phyloP scores from a whole-genome alignment of 2,797 vertebrate species.

The Mus caroli region DNA sequence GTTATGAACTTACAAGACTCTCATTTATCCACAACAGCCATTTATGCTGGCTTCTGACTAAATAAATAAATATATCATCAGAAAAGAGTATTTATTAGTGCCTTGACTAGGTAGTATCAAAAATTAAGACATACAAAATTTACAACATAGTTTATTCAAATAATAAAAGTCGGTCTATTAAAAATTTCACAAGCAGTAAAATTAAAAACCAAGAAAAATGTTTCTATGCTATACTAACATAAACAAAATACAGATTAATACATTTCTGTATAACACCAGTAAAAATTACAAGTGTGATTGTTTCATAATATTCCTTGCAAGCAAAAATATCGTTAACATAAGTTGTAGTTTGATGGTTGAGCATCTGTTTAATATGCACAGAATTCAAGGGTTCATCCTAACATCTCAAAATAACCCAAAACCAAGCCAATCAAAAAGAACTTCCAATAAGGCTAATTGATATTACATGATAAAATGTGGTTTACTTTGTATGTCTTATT shows the following conservation, averaged over 20 bases:
- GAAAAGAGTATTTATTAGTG: neutral
- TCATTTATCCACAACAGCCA: conserved; percentile 1
- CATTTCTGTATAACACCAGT: neutral
- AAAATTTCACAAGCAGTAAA: conserved; percentile 49
- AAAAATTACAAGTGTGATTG: conserved; percentile 24
- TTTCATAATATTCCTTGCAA: neutral
- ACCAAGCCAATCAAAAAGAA: neutral
- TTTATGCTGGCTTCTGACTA: neutral
- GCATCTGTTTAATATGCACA: neutral
- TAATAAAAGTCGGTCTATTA: neutral
- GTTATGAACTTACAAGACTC: neutral
- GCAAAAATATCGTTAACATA: conserved; percentile 28
- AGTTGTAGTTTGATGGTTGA: no score
- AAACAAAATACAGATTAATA: neutral
- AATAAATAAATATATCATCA: conserved; percentile 24
- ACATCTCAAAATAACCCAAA: neutral
- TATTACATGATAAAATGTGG: conserved; percentile 7
- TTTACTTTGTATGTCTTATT: conserved; percentile 32
- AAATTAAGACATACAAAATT: neutral
- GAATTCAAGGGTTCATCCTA: neutral
- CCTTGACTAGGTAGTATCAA: neutral
- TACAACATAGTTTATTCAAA: conserved; percentile 18
- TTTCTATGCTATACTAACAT: conserved; percentile 15
- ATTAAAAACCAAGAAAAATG: neutral
- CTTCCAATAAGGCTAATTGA: neutral